Evolutionary conservation across 1,140 invertebrate genomes (phyloP).

Genomic region (Metaphire vulgaris): DNA sequence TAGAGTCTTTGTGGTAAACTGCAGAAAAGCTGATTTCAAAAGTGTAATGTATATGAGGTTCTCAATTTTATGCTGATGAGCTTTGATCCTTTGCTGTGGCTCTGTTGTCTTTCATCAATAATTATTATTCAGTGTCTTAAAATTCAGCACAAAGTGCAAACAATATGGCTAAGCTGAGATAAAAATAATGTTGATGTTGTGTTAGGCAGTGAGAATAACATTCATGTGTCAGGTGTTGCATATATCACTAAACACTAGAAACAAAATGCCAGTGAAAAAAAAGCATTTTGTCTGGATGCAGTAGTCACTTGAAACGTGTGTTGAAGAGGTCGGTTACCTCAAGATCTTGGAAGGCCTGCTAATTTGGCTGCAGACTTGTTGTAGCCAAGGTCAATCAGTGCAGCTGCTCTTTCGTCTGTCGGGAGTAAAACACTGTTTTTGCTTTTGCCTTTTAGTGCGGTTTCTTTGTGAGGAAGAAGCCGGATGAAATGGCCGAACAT

Average conservation of each 20-base stretch:
- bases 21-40: too few relatives aligned
- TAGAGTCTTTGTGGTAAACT: too few relatives aligned
- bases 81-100: background rate
- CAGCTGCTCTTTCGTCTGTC: background rate
- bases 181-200: too few relatives aligned
- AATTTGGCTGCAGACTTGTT: too few relatives aligned
- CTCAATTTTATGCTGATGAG: background rate
- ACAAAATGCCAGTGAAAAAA: background rate
- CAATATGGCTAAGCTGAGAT: too few relatives aligned
- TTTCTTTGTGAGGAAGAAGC: background rate
- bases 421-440: background rate
- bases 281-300: background rate
- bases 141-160: too few relatives aligned
- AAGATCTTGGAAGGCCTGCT: too few relatives aligned
- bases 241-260: too few relatives aligned
- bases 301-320: background rate
- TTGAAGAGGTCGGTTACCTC: too few relatives aligned
- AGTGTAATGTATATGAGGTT: background rate
- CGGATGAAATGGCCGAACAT: background rate
- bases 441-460: background rate
- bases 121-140: too few relatives aligned
- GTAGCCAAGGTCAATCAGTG: background rate
- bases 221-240: too few relatives aligned
- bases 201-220: too few relatives aligned
- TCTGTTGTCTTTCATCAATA: background rate